Evolutionary conservation across 2,888 invertebrate genomes (phyloP), one percentile per base, ranked within the genome.

Genomic region (Rhogogaster chlorosoma): DNA sequence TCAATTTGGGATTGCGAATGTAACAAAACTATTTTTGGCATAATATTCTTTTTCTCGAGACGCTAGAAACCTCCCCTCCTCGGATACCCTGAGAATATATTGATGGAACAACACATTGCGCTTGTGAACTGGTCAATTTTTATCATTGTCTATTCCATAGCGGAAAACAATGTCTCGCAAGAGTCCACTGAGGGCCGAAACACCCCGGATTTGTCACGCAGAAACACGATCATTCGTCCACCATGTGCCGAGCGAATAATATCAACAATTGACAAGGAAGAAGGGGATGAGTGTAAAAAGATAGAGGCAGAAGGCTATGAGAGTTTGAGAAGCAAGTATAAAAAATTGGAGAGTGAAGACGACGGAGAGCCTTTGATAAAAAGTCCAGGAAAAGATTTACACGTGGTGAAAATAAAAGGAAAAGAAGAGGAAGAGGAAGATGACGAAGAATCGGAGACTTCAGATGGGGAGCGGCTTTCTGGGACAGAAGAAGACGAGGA

Each of bases 211-310:
- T 89, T 94, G 85, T 90, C 93, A 2, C 90, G 94, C 88, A 92
- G 94, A 87, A 94, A 94, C 88, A 94, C 94, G 1, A 92, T 94
- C 83, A 92, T 94, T 29, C 92, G 94, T 67, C 94, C 94, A 36
- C 92, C 93, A 38, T 86, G 87, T 0, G 88, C 88, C 86, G 73
- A 88, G 64, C 73, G 86, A 38, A 80, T 85, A 45, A 49, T 82
- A 7, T 64, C 86, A 61, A 57, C 42, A 6, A 75, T 85, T 6
- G 78, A 85, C 10, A 75, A 83, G 10, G 85, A 82, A 18, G 53
- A 84, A 61, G 49, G 83, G 7, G 12, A 70, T n/a, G 85, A 88
- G 75, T 45, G 29, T 10, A 32, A 82, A 26, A 45, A 49, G 12
- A 36, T 83, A 18, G 88, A 89, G 67, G 73, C 86, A 9, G 86